Percentiles rank a stretch among this genome's conserved stretches.
These are phyloP conservation scores for Tridacna crocea DNA, from an alignment of 2,888 invertebrate genomes.

Conservation along the genomic window DNA sequence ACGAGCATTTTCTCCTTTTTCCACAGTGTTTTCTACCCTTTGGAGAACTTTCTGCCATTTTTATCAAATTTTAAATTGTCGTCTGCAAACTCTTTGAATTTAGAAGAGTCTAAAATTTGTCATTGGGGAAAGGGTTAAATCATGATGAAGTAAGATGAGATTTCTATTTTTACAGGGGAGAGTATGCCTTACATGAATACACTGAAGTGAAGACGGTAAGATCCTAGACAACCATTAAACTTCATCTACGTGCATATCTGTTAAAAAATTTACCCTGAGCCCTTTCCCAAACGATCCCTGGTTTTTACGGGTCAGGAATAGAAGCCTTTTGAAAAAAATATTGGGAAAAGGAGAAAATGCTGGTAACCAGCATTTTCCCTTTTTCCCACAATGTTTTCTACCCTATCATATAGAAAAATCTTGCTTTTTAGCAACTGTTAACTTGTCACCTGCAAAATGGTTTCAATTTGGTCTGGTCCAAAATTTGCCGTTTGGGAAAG, in stretches of 20 bases:
- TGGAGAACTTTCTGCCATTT: no score
- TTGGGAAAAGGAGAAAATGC: neutral
- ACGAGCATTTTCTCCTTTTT: no score
- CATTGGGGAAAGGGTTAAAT: neutral
- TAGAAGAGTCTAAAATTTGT: neutral
- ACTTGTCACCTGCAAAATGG: no score
- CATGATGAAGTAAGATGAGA: neutral
- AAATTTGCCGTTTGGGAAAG: no score
- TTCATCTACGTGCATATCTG: neutral
- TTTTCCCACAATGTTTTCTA: neutral
- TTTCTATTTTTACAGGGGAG: slow-evolving; percentile 72
- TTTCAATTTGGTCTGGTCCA: no score
- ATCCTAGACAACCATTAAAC: neutral
- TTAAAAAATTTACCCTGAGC: neutral
- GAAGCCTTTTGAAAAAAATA: neutral
- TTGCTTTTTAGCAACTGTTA: no score
- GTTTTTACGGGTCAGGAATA: no score
- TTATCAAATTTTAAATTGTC: neutral
- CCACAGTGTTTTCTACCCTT: no score
- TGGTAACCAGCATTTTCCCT: neutral
- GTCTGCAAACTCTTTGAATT: neutral
- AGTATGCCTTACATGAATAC: slow-evolving; percentile 79
- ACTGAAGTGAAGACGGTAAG: slow-evolving; percentile 80
- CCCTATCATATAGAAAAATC: no score
- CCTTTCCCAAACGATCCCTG: neutral